Conservation (phyloP, 2,113 vertebrate species). For the Condylura cristata region DNA sequence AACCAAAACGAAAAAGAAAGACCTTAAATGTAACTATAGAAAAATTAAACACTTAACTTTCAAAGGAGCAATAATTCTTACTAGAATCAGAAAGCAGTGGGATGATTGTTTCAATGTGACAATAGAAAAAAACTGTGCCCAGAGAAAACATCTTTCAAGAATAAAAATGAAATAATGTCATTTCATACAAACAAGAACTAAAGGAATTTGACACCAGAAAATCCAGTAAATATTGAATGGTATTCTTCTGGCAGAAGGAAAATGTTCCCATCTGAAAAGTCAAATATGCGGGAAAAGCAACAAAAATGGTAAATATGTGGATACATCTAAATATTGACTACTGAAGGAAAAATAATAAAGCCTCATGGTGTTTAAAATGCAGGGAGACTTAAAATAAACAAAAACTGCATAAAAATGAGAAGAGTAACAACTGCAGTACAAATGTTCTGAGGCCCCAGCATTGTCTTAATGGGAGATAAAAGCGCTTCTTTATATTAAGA, state of each 20-base stretch:
- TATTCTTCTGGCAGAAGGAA: constrained; percentile 4
- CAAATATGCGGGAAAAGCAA: not conserved
- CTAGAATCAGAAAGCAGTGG: not conserved
- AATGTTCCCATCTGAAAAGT: constrained; percentile 9
- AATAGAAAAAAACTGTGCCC: not conserved
- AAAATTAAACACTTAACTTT: not conserved
- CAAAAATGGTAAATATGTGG: constrained; percentile 24
- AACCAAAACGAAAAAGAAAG: not conserved
- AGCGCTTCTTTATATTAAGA: not conserved
- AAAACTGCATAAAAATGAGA: not conserved
- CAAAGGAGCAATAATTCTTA: not conserved
- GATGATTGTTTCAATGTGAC: not conserved
- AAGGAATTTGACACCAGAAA: constrained; percentile 25
- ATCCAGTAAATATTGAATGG: not conserved
- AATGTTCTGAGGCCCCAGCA: not conserved
- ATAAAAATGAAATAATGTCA: constrained; percentile 26
- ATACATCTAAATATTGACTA: constrained; percentile 28
- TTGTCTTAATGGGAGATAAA: not conserved
- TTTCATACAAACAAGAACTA: constrained; percentile 23
- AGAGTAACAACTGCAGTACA: not conserved
- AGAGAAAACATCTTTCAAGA: constrained; percentile 33
- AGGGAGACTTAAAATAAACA: not conserved
- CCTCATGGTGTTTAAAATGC: not conserved
- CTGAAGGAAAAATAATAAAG: not conserved
- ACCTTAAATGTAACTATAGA: not conserved